These are phyloP conservation scores for Metallyticus violacea DNA, from an alignment of 2,888 invertebrate species.

Conservation along the genomic window DNA sequence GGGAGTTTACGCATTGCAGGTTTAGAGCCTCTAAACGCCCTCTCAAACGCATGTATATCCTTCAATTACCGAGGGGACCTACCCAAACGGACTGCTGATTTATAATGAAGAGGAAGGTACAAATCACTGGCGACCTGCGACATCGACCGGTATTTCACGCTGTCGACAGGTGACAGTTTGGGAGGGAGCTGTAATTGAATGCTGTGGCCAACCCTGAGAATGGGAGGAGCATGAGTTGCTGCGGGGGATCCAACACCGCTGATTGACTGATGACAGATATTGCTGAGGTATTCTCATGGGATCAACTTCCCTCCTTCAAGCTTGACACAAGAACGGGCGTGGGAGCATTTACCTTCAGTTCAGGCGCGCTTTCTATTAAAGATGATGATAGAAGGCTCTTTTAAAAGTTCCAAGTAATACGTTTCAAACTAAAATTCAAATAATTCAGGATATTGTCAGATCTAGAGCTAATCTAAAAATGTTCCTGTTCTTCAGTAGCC, in stretches of 20 bases:
- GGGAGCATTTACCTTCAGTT: no score
- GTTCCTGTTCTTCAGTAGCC: no score
- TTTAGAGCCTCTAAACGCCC: neutral
- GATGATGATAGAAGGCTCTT: no score
- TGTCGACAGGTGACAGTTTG: neutral
- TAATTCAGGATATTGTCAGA: no score
- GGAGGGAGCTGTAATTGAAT: neutral
- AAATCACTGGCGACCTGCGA: neutral
- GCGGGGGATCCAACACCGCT: neutral
- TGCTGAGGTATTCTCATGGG: neutral
- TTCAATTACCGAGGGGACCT: neutral
- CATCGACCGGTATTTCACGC: neutral
- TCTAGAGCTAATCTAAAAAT: no score
- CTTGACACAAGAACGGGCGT: no score
- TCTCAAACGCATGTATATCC: neutral
- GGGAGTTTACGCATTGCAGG: no score
- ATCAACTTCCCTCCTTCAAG: neutral
- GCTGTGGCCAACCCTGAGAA: neutral
- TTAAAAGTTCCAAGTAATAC: no score
- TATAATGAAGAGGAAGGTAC: neutral
- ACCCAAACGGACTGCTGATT: neutral
- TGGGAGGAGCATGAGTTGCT: neutral
- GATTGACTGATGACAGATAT: slow-evolving; percentile 1
- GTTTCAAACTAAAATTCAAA: no score
- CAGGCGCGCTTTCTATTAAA: no score